These are phyloP conservation scores for Drosophila pectinifera DNA, from an alignment of 1,140 invertebrate genomes.

Conservation along the genomic window DNA sequence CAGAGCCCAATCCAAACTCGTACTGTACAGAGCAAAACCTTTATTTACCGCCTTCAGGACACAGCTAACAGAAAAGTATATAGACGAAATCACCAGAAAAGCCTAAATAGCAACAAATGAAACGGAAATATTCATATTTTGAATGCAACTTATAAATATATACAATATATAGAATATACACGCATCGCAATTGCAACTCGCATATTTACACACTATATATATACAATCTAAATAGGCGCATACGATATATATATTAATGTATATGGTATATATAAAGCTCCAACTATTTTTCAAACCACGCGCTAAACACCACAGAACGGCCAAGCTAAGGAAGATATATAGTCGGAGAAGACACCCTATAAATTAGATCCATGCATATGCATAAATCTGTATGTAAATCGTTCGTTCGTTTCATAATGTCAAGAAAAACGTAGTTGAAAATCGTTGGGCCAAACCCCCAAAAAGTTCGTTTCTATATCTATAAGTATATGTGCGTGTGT, in stretches of 20 bases:
- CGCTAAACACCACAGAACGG: slow-evolving; percentile 35
- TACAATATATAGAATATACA: slow-evolving; percentile 58
- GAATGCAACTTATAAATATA: slow-evolving; percentile 66
- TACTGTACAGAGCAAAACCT: slow-evolving; percentile 50
- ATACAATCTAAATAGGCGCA: slow-evolving; percentile 18
- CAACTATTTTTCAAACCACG: slow-evolving; percentile 40
- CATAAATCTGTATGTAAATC: slow-evolving; percentile 48
- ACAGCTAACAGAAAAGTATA: slow-evolving; percentile 43
- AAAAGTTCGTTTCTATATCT: slow-evolving; percentile 44
- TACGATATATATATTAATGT: slow-evolving; percentile 29
- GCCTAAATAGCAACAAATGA: slow-evolving; percentile 63
- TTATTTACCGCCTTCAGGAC: slow-evolving; percentile 76
- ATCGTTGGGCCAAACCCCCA: slow-evolving; percentile 36
- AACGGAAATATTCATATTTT: slow-evolving; percentile 74
- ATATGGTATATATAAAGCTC: slow-evolving; percentile 36
- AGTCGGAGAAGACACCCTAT: slow-evolving; percentile 16
- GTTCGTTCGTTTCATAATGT: slow-evolving; percentile 40
- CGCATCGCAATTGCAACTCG: slow-evolving; percentile 60
- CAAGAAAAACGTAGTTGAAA: slow-evolving; percentile 46
- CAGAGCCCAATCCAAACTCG: slow-evolving; percentile 35
- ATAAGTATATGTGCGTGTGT: slow-evolving; percentile 48
- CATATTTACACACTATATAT: slow-evolving; percentile 71
- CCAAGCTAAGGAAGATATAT: slow-evolving; percentile 10
- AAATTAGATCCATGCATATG: slow-evolving; percentile 24
- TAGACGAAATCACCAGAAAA: slow-evolving; percentile 78